Evolutionary conservation across 2,888 invertebrate species (phyloP), one percentile per base, ranked within the genome.

Genomic region (Altica lythri): DNA sequence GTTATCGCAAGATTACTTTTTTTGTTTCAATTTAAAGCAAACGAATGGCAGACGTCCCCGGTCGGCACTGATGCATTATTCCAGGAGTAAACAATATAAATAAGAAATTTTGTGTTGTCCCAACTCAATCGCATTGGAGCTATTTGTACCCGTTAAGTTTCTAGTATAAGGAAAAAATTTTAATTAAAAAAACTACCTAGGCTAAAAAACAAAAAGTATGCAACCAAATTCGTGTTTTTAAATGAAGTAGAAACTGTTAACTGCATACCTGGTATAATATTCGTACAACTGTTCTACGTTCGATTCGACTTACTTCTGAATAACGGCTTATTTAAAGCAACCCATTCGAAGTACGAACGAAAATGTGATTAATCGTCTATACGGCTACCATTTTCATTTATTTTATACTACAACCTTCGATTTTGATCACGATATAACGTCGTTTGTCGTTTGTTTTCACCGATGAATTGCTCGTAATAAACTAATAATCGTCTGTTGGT

Each of bases 1-100:
- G 62, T 68, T 68, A 67, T 68, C 66, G 58, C 62, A 67, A n/a
- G 68, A 65, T 67, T 66, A 68, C 66, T 67, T 65, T 68, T 68
- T 66, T 66, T n/a, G 65, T 66, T 65, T 67, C 65, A 68, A 65
- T 66, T 67, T 64, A 57, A 61, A 63, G 66, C 66, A 59, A 64
- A 62, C 63, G 63, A 65, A 65, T 62, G 60, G 60, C 62, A 53
- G 59, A 50, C 53, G 46, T 55, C 37, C 42, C 61, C 57, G 59
- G 48, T 53, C 52, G 53, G 50, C 51, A 47, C 55, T 46, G 48
- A 50, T 53, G 51, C 27, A 47, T 54, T 59, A 55, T 56, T 57
- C 55, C 60, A 37, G 58, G 56, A 57, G 65, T 62, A 66, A 66
- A 67, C 66, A 65, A 51, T 62, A 68, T 65, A 64, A 68, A 66